Evolutionary conservation across 2,888 invertebrate genomes (phyloP).

Genomic region (Tanaodytes sp.): DNA sequence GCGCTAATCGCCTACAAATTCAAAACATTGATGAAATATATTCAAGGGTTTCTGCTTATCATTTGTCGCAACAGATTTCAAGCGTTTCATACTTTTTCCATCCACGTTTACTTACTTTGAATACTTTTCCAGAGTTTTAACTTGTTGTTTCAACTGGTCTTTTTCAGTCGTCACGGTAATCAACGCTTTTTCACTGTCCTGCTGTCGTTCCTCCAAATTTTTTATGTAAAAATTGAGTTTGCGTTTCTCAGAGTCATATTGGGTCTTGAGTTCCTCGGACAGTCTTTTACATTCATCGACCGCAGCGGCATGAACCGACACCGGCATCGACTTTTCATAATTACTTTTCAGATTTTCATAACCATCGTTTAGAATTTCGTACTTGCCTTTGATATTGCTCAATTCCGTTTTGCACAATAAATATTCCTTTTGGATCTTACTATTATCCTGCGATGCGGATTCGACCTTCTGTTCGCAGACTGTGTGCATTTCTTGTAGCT

Average conservation of each 20-base stretch:
- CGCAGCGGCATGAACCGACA: conserved; percentile 79
- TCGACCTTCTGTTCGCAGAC: conserved; percentile 83
- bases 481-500: conserved; percentile 82
- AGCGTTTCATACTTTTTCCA: no score
- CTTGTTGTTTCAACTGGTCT: conserved; percentile 74
- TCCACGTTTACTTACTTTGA: conserved; percentile 74
- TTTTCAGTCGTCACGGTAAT: conserved; percentile 72
- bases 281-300: conserved; percentile 84
- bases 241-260: conserved; percentile 81
- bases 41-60: no score
- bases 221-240: conserved; percentile 76
- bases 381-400: conserved; percentile 76
- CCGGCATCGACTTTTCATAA: conserved; percentile 77
- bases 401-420: conserved; percentile 76
- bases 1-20: conserved; percentile 74
- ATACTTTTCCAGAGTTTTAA: conserved; percentile 76
- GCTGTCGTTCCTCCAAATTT: conserved; percentile 73
- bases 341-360: conserved; percentile 75
- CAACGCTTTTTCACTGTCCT: conserved; percentile 74
- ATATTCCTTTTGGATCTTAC: conserved; percentile 79
- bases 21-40: no score
- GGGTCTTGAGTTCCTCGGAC: conserved; percentile 83
- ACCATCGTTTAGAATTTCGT: conserved; percentile 75
- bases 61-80: no score
- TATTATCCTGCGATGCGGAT: conserved; percentile 79